These are phyloP conservation scores for Leptodactylus fuscus DNA, from an alignment of 2,113 vertebrate genomes.

Conservation along the genomic window DNA sequence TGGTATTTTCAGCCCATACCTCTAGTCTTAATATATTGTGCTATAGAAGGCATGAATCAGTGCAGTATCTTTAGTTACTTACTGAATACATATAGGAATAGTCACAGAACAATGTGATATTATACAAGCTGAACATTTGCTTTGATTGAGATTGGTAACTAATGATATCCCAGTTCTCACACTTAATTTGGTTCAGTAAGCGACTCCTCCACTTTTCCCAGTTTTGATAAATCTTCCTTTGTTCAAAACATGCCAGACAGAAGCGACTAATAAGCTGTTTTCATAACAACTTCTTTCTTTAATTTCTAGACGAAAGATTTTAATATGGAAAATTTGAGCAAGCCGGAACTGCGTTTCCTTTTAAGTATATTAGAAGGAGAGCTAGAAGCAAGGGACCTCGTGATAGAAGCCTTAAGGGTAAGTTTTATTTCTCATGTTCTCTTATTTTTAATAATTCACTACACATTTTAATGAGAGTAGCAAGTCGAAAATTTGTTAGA, in stretches of 20 bases:
- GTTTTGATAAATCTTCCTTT: background rate
- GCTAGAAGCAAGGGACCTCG: slow-evolving; percentile 93
- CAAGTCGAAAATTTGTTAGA: background rate
- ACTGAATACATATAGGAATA: no score
- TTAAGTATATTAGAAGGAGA: slow-evolving; percentile 97
- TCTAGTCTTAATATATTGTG: no score
- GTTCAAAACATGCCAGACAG: background rate
- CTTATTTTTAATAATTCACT: slow-evolving; percentile 27
- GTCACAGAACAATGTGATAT: no score
- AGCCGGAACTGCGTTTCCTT: slow-evolving; percentile 89
- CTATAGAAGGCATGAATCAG: no score
- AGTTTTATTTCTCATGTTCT: slow-evolving; percentile 66
- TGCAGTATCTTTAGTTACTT: no score
- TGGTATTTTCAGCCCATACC: no score
- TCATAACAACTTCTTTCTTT: slow-evolving; percentile 56
- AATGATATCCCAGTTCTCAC: background rate
- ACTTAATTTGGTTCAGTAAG: no score
- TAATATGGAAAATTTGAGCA: slow-evolving; percentile 96
- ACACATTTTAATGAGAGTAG: background rate
- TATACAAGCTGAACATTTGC: no score
- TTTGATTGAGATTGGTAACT: no score
- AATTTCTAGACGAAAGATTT: slow-evolving; percentile 90
- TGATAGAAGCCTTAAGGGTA: slow-evolving; percentile 95
- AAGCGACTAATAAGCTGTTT: slow-evolving; percentile 18
- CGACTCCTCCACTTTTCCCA: background rate